Evolutionary conservation across 2,888 invertebrate genomes (phyloP), one percentile per base, ranked within the genome.

Genomic region (Drosophila parthenogenetica): DNA sequence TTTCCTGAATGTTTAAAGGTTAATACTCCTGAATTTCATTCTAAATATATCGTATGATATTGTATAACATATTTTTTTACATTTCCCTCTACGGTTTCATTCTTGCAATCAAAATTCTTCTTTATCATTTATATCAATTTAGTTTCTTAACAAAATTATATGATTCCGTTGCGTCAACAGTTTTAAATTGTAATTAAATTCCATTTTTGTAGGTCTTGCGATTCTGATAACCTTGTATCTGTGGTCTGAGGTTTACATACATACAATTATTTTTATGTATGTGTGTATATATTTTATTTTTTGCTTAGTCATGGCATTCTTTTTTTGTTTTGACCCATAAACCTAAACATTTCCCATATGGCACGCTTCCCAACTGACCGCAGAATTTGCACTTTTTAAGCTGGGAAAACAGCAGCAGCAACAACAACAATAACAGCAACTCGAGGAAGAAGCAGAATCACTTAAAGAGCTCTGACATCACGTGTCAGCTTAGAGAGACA

Each of bases 351-450:
- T 45, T 58, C 50, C 49, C 74, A 61, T 50, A 55, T 74, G 75
- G 75, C 79, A 74, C 63, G 79, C 63, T 78, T 69, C 63, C 54
- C 63, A 51, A 60, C 51, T 57, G 60, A 45, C 60, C 53, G 75
- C 69, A 58, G 40, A 40, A 50, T 50, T 61, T 55, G 79, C 79
- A 78, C 19, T 73, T 54, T 61, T 71, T 48, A 42, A 35, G 29
- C 43, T 42, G 48, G 17, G 29, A 46, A 29, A 46, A 54, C 45
- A 62, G 11, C 35, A 59, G 43, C 40, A 54, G 39, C 25, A 54
- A 37, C n/a, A 70, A 39, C 50, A 64, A 35, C 37, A 37, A 25
- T 2, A 2, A 5, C 25, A 8, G 19, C 19, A 19, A 19, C 19
- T 2, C 8, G 25, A 8, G 8, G 25, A 25, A 35, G 35, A 35